Evolutionary conservation across 1,140 invertebrate genomes (phyloP), one percentile per base, ranked within the genome.

Genomic region (Drosophila ercepeae): DNA sequence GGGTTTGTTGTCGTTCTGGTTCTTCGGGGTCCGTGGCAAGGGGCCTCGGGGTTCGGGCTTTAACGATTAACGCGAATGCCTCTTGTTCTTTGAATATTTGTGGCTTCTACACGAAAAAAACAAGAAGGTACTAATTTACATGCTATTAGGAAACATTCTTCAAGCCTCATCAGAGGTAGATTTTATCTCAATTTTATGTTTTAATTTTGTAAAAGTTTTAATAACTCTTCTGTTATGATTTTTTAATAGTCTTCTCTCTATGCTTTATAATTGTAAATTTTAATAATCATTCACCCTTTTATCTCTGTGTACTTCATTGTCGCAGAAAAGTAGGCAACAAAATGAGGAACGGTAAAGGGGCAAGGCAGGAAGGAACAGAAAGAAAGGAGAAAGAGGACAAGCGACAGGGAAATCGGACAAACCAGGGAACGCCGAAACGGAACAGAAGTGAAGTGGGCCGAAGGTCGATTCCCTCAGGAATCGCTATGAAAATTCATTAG

Each of bases 401-500:
- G 27, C 3, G 14, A 27, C 13, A 7, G 48, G 36, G 11, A 36
- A 36, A 36, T n/a, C n/a, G n/a, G n/a, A n/a, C n/a, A n/a, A 27
- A n/a, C 11, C 27, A n/a, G 13, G 50, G 25, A 55, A 44, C 25
- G 4, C 41, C 13, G 46, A 67, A 68, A 67, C 39, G 64, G 64
- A 68, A 68, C 64, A 63, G 68, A 36, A 59, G 54, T 73, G 68
- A 53, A 73, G 34, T 52, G 57, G 69, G 46, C 48, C 16, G 44
- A 44, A 45, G 16, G 29, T 58, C 50, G 77, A 88, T 81, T 86
- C 82, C 82, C 82, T 64, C 59, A 86, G 82, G 82, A 86, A 77
- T 86, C 73, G 70, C 73, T 54, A 51, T 75, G 64, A 78, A 88
- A 88, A 86, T 88, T 86, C 82, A 86, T 86, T 86, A 86, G 81